Evolutionary conservation across 2,888 invertebrate genomes (phyloP), one percentile per base, ranked within the genome.

Genomic region (Cataglyphis cursor): DNA sequence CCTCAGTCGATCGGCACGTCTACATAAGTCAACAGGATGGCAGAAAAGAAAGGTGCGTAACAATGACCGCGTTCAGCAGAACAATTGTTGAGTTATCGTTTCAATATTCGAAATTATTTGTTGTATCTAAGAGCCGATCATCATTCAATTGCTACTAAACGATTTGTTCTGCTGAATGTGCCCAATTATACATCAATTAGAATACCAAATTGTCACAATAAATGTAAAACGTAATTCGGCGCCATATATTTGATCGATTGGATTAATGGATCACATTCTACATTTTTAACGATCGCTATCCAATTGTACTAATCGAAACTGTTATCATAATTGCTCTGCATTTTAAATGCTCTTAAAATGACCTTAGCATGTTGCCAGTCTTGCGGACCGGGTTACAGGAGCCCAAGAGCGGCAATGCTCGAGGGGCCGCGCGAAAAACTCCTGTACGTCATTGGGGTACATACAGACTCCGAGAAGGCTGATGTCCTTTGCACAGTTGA

Each of bases 401-500:
- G 97, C n/a, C 98, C 98, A 0, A 92, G 96, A 88, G 98, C 97
- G 74, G 99, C 99, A 0, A 97, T 98, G 96, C 96, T 95, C 87
- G 96, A 96, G 90, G 99, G 98, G 0, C 97, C 98, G 0, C 96
- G 97, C 70, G 99, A 99, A 94, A 97, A 97, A 93, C 95, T 99
- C 12, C 95, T 99, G 18, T 99, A 99, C 94, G 97, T 98, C n/a
- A 96, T 98, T 35, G 98, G 99, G 91, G 97, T 99, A 61, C 97
- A 98, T 91, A 98, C 98, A 0, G 96, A 97, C 90, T 93, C 95
- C 12, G 96, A 96, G 0, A 97, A 97, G 92, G 97, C 98, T 2
- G 99, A 99, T 95, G 98, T 98, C 92, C 95, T 99, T 86, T 97
- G 98, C 18, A 99, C 99, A 0, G 96, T 99, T 0, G 99, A 99